Evolutionary conservation across 2,888 invertebrate genomes (phyloP).

Genomic region (Chaetoderma sp.): DNA sequence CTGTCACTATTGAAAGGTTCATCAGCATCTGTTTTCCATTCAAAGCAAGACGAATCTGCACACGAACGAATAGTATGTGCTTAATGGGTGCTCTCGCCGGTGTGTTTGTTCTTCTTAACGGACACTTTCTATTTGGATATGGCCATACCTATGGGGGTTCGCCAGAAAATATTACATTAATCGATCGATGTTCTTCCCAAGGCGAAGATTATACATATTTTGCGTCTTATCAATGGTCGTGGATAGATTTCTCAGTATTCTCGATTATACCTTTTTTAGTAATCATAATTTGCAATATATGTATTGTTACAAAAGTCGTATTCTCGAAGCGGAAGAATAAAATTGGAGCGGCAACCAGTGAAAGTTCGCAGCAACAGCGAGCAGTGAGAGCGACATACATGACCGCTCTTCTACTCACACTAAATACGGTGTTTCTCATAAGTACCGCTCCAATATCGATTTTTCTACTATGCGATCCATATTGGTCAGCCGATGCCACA

Average conservation of each 20-base stretch:
- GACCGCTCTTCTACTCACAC: constrained; percentile 47
- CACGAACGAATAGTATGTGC: constrained; percentile 30
- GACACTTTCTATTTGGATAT: constrained; percentile 45
- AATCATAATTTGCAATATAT: constrained; percentile 48
- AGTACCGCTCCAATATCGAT: constrained; percentile 47
- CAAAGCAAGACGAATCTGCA: constrained; percentile 42
- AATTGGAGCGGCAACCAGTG: constrained; percentile 3
- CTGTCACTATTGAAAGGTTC: constrained; percentile 54
- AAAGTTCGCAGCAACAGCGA: background rate
- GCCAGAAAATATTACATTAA: background rate
- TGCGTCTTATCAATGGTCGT: constrained; percentile 45
- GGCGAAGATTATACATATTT: constrained; percentile 36
- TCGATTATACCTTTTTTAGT: constrained; percentile 51
- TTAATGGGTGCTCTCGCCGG: constrained; percentile 32
- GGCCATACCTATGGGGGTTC: constrained; percentile 10
- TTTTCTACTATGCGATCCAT: constrained; percentile 38
- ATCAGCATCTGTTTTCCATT: constrained; percentile 52
- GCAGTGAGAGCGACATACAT: constrained; percentile 40
- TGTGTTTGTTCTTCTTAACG: constrained; percentile 40
- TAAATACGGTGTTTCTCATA: constrained; percentile 49
- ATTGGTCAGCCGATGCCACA: constrained; percentile 21
- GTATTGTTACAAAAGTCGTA: constrained; percentile 46
- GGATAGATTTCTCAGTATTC: constrained; percentile 55
- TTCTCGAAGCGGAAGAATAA: constrained; percentile 28
- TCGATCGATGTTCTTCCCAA: constrained; percentile 26